Base-by-base conservation (phyloP, 2,113 vertebrate species). In the Alligator mississippiensis region DNA sequence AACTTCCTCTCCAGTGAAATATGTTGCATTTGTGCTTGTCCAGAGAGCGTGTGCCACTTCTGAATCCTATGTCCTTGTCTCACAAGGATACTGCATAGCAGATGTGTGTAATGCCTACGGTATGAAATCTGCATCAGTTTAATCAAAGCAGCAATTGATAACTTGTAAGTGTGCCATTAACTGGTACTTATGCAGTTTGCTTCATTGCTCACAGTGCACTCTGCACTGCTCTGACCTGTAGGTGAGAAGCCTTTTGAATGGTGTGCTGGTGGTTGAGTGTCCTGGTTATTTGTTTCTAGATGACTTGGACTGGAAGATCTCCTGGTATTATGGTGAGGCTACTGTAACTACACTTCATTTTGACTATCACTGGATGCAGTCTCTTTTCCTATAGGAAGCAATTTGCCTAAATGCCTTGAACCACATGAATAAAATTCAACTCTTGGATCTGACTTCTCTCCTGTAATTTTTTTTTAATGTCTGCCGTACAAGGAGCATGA, bases 191-290 rank as follows among this genome's bases (percentile, higher is more conserved):
- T 38, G 58, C 14, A 5, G 3, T 30, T 66, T 17, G 76, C 58
- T 64, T 0, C 4, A 15, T 25, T 27, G 34, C 0, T 1, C 1
- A 0, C 2, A 24, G 21, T 22, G 19, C 16, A 1, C 1, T 0
- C 74, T 18, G 34, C 80, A 83, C 85, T 54, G n/a, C 55, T 84
- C 80, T 21, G 27, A 12, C 0, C 4, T 17, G 19, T 11, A 18
- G 21, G 34, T 21, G 57, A 25, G 64, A 27, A 9, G 47, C 60
- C 62, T 13, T 79, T 66, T 54, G 28, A 12, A 27, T 30, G 8
- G 47, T 0, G 1, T 22, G 2, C n/a, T 64, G 5, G 17, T 10
- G 1, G 10, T 62, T 85, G 34, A 77, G 13, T 3, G 1, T 80
- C 80, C 11, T 79, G 4, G 0, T 72, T 1, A 0, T 93, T 93